phyloP scores from a whole-genome alignment of 2,888 invertebrate species.

The Phoenoteleia sp. region DNA sequence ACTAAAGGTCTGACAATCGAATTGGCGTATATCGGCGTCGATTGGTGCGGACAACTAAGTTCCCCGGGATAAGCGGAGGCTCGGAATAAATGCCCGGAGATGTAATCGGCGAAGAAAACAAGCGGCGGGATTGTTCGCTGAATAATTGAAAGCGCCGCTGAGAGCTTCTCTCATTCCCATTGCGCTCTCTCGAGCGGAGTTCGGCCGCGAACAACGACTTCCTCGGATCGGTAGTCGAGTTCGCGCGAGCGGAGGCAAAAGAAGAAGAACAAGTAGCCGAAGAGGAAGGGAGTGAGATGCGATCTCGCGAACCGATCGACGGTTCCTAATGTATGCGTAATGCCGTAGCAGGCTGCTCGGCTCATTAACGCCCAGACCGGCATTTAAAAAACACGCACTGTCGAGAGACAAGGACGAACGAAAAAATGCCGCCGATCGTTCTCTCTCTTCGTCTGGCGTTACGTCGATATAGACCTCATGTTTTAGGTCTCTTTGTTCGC shows the following conservation, averaged over 20 bases:
- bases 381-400: constrained; percentile 61
- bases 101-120: constrained; percentile 86
- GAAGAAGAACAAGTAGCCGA: constrained; percentile 45
- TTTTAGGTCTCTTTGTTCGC: constrained; percentile 77
- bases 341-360: constrained; percentile 81
- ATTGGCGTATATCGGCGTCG: constrained; percentile 73
- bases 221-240: constrained; percentile 62
- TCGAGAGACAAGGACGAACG: constrained; percentile 33
- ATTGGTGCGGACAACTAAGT: constrained; percentile 72
- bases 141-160: constrained; percentile 87
- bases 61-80: constrained; percentile 75
- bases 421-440: constrained; percentile 38
- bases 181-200: constrained; percentile 73
- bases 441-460: constrained; percentile 12
- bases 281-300: constrained; percentile 77
- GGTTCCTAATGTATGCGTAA: constrained; percentile 85
- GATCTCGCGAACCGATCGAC: constrained; percentile 83
- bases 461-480: constrained; percentile 83
- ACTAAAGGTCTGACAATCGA: constrained; percentile 72
- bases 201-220: constrained; percentile 65
- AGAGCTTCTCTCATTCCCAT: constrained; percentile 86
- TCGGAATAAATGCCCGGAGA: constrained; percentile 86
- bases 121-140: constrained; percentile 86
- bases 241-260: too few species aligned
- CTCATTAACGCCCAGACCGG: constrained; percentile 85